Evolutionary conservation across 2,888 invertebrate species (phyloP).

Genomic region (Acheta domesticus): DNA sequence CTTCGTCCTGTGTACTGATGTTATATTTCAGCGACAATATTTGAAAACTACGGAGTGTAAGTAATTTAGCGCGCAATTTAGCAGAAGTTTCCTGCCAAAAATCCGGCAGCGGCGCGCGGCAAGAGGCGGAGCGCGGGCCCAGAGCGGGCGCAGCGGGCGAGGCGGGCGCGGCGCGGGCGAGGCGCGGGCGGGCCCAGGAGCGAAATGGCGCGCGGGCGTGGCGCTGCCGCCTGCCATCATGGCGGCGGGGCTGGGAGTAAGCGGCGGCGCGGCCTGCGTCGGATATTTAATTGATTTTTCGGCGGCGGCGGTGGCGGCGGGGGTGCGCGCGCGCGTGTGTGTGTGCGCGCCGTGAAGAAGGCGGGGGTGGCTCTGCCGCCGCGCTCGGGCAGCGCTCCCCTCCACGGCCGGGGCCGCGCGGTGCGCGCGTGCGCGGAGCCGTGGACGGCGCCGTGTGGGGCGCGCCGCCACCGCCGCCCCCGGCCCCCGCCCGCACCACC

Average conservation of each 20-base stretch:
- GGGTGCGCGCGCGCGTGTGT: too few species aligned
- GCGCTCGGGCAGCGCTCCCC: background rate
- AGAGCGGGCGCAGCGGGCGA: background rate
- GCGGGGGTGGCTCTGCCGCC: background rate
- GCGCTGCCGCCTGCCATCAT: background rate
- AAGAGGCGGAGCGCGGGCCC: background rate
- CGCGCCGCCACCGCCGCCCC: background rate
- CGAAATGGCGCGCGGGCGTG: background rate
- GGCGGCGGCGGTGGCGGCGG: background rate
- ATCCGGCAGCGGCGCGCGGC: background rate
- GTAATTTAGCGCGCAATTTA: background rate
- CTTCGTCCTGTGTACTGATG: too few species aligned
- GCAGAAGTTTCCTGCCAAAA: background rate
- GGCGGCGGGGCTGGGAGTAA: background rate
- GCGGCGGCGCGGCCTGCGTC: background rate
- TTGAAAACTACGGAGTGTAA: too few species aligned
- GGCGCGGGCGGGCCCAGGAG: background rate
- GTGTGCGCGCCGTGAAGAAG: background rate
- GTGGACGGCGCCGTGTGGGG: background rate
- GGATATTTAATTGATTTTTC: constrained; percentile 4
- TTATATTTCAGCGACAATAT: too few species aligned
- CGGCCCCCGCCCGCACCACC: too few species aligned
- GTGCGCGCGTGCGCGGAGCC: background rate
- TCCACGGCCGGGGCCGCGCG: background rate
- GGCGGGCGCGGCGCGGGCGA: background rate